Evolutionary conservation across 2,888 invertebrate genomes (phyloP).

Genomic region (Andrena fulva): DNA sequence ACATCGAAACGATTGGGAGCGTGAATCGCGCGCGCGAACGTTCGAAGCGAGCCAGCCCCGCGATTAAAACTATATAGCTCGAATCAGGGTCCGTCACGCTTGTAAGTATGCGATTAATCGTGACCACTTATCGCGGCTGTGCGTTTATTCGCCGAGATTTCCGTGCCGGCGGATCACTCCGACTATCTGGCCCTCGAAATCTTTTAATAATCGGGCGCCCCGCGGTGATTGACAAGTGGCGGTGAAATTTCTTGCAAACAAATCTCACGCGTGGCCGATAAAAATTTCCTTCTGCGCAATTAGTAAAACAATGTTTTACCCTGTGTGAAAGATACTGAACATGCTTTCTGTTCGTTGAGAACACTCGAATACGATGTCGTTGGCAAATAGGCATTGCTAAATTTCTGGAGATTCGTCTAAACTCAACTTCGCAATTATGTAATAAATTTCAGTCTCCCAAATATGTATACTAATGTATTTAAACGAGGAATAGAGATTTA

Average conservation of each 20-base stretch:
- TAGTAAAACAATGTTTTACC: neutral
- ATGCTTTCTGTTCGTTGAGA: no score
- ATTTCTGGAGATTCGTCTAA: no score
- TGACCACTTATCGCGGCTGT: slow-evolving; percentile 62
- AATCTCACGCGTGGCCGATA: neutral
- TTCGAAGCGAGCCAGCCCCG: slow-evolving; percentile 28
- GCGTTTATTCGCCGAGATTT: slow-evolving; percentile 62
- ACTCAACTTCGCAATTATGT: no score
- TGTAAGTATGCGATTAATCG: slow-evolving; percentile 69
- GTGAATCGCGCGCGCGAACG: slow-evolving; percentile 28
- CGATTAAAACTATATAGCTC: slow-evolving; percentile 60
- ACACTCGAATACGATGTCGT: no score
- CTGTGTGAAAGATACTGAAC: neutral
- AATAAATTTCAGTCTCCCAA: no score
- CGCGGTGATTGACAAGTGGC: slow-evolving; percentile 43
- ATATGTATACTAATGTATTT: no score
- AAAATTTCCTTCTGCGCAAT: slow-evolving; percentile 21
- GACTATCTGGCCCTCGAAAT: slow-evolving; percentile 23
- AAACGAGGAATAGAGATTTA: no score
- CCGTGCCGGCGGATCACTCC: slow-evolving; percentile 39
- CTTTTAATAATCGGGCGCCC: slow-evolving; percentile 36
- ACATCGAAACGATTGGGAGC: slow-evolving; percentile 70
- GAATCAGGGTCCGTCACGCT: slow-evolving; percentile 64
- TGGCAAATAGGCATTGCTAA: no score
- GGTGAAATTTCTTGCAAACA: slow-evolving; percentile 13